Evolutionary conservation across 2,113 vertebrate genomes (phyloP).

Genomic region (Callorhinus ursinus): DNA sequence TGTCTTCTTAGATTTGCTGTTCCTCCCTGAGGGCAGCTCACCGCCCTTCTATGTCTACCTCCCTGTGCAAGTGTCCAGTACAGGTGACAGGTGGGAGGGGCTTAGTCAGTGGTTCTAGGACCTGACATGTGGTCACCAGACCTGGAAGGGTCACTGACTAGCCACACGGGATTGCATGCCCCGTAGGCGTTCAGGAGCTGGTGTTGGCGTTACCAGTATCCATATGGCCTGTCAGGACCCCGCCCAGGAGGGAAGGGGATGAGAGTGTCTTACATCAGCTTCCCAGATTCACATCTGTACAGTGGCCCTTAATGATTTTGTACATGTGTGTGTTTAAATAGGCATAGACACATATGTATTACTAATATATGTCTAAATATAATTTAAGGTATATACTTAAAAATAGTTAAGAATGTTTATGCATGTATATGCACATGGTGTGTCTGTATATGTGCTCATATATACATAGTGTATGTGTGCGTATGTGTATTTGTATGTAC

Average conservation of each 20-base stretch:
- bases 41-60: not conserved
- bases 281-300: not conserved
- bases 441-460: not conserved
- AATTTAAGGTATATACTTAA: not conserved
- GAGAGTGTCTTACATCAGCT: not conserved
- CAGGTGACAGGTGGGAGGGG: not conserved
- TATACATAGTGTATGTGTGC: not conserved
- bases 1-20: not conserved
- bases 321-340: not conserved
- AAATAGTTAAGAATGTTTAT: not conserved
- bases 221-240: not conserved
- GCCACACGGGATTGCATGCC: not conserved
- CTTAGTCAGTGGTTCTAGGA: not conserved
- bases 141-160: not conserved
- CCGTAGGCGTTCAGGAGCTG: not conserved
- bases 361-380: not conserved
- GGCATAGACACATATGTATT: not conserved
- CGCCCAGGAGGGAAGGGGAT: not conserved
- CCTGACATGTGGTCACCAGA: no score
- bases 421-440: not conserved
- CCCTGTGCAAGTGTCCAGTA: not conserved
- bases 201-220: not conserved
- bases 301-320: not conserved
- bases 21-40: not conserved
- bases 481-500: not conserved